A percentile compares a stretch with the other conserved stretches of the same genome.
Evolutionary conservation across 2,888 invertebrate genomes (phyloP).

Genomic region (Drosophila percnosoma): DNA sequence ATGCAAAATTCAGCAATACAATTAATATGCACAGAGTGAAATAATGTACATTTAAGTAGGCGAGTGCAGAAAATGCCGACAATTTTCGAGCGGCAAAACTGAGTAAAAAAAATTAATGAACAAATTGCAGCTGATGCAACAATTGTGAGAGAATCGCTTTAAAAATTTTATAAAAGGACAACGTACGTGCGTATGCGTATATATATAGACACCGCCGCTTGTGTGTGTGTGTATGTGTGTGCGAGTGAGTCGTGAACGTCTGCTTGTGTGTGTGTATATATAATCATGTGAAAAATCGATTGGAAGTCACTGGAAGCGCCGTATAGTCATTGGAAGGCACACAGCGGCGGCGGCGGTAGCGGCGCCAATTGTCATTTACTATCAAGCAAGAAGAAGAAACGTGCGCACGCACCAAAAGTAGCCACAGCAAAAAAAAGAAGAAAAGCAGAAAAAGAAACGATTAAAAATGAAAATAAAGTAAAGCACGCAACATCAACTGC

Average conservation of each 20-base stretch:
- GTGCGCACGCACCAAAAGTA: conserved; percentile 59
- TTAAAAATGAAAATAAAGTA: conserved; percentile 29
- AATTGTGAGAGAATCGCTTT: conserved; percentile 38
- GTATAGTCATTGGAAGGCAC: conserved; percentile 59
- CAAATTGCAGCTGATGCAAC: conserved; percentile 30
- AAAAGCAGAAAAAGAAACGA: conserved; percentile 21
- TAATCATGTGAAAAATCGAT: conserved; percentile 84
- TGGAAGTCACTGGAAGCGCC: conserved; percentile 72
- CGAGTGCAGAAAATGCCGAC: conserved; percentile 31
- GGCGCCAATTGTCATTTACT: conserved; percentile 78
- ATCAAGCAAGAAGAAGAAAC: conserved; percentile 73
- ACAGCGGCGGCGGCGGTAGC: conserved; percentile 52
- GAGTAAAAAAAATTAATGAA: neutral
- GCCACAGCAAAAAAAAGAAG: conserved; percentile 31
- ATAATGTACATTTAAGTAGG: conserved; percentile 11
- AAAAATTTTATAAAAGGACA: conserved; percentile 46
- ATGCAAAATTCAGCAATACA: conserved; percentile 12
- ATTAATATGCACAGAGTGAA: conserved; percentile 26
- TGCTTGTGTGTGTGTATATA: conserved; percentile 48
- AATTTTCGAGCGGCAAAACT: conserved; percentile 31
- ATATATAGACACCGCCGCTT: conserved; percentile 25
- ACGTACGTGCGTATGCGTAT: conserved; percentile 10
- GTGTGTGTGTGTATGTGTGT: conserved; percentile 18
- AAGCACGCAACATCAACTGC: conserved; percentile 29
- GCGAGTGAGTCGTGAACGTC: conserved; percentile 20